Evolutionary conservation across 2,113 vertebrate species (phyloP), one percentile per base, ranked within the genome.

Genomic region (Chaetodon trifascialis): DNA sequence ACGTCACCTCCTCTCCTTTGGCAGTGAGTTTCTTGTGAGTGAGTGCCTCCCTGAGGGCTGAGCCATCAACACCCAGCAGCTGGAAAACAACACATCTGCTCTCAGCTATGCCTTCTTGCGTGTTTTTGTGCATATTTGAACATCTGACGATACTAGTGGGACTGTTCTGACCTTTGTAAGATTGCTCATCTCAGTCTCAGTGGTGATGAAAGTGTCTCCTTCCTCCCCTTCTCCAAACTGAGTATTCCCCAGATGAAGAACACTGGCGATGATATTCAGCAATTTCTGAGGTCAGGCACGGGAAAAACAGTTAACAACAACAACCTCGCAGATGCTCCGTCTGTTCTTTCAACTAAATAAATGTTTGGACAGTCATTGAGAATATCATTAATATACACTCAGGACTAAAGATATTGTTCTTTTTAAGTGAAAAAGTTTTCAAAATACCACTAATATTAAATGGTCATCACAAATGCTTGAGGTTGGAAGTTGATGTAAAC

Each of bases 21-120:
- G 98, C 97, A 23, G 96, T 97, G 89, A 99, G 97, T 91, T 99
- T 99, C 95, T 96, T 98, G 93, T 99, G 97, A 36, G 92, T 99
- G 87, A 99, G 90, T 0, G 97, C 96, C 84, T 97, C 96, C 73
- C 95, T 91, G 38, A 99, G 94, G 1, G 92, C 94, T 0, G 93
- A 90, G 47, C 93, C 95, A 17, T 98, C 96, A 19, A 99, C 97
- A 5, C 95, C 95, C 21, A 99, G 93, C 83, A 99, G 96, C 98
- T 99, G 95, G 47, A 92, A 79, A 85, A 86, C 75, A 83, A 87
- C 71, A 88, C 85, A 90, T 85, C 86, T 85, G 83, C 60, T 64
- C 64, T 79, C 46, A 79, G 76, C 12, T 16, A 21, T 11, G 55
- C 9, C 44, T 86, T 23, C 54, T 38, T 67, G 15, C 2, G 0